phyloP scores from a whole-genome alignment of 35 echinoderm and acorn worm genomes.

The Patiria miniata region DNA sequence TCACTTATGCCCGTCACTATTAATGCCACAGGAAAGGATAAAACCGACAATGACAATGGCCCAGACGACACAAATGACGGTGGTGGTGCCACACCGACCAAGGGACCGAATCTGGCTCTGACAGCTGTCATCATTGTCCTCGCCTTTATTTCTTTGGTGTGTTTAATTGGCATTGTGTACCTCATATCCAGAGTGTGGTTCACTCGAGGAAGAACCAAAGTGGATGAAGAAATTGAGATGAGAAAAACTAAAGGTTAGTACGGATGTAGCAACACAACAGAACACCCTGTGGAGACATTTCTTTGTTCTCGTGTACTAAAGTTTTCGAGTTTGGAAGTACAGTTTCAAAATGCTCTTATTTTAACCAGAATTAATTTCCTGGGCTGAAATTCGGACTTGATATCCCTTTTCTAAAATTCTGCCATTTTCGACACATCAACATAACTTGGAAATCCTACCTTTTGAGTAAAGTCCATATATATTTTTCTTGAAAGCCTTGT shows the following conservation, averaged over 20 bases:
- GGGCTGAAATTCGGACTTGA: too few relatives aligned
- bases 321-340: too few relatives aligned
- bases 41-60: background rate
- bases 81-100: background rate
- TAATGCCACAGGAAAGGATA: background rate
- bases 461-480: background rate
- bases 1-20: background rate
- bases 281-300: background rate
- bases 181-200: background rate
- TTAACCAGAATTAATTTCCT: too few relatives aligned
- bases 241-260: background rate
- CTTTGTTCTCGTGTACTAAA: too few relatives aligned
- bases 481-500: background rate
- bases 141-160: background rate
- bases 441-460: background rate
- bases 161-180: background rate
- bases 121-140: background rate
- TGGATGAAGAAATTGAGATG: background rate
- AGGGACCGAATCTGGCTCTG: background rate
- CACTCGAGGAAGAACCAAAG: background rate
- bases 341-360: too few relatives aligned
- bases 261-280: background rate
- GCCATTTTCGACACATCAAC: background rate
- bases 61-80: background rate
- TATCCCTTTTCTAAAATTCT: too few relatives aligned